Evolutionary conservation across 2,888 invertebrate genomes (phyloP), one percentile per base, ranked within the genome.

Genomic region (Stictocephala bisonia): DNA sequence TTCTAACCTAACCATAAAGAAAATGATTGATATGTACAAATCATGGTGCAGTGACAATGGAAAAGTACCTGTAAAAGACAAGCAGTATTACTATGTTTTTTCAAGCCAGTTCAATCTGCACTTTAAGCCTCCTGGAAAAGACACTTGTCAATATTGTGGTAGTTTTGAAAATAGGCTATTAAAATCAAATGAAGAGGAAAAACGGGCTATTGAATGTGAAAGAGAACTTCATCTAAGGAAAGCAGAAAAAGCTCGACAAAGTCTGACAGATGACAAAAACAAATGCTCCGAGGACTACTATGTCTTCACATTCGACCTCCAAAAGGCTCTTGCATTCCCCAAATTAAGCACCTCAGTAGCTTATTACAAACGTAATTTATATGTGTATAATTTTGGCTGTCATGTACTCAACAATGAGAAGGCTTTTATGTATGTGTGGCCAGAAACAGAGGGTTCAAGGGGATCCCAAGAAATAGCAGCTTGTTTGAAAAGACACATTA

Each of bases 341-440:
- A 70, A 70, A 31, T 27, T 70, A 11, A 44, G 31, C 6, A 31
- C 20, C 1, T 70, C 69, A 11, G 20, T 53, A 15, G 69, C 69
- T 3, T 69, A 51, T 35, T 53, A 69, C 40, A 69, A 69, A 27
- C 27, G 53, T 13, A 80, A 81, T 71, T 77, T 79, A 78, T 80
- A 80, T 56, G 75, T 79, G 26, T 77, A 76, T 66, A 81, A 81
- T 60, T 78, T 78, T 73, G 79, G 80, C 58, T 66, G 79, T 56
- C 80, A 80, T 74, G 77, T 77, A 76, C 78, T 80, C 75, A 77
- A 79, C 73, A 73, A 77, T 56, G 72, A 80, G 75, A 77, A 76
- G 73, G 78, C 77, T 71, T 75, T 79, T 31, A 81, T 80, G 79
- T 79, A 80, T 72, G 77, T 60, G 2, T 81, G 80, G 81, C 76